Percentiles rank a stretch among this genome's conserved stretches.
These are phyloP conservation scores for Lepidurus apus DNA, from an alignment of 1,140 invertebrate species.

Conservation along the genomic window DNA sequence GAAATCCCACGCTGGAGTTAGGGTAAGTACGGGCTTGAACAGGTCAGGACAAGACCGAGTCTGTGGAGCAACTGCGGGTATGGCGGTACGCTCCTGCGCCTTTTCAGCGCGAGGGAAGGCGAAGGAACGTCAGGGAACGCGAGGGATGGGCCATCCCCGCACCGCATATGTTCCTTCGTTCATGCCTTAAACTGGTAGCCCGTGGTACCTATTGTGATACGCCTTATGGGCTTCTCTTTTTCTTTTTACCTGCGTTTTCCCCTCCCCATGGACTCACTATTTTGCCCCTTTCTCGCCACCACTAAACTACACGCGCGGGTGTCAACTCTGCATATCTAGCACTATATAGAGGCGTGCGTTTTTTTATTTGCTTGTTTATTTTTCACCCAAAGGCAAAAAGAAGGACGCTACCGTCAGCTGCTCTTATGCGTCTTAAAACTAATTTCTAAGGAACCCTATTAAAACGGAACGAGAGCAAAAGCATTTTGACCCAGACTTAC, in stretches of 20 bases:
- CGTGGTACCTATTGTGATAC: slow-evolving; percentile 5
- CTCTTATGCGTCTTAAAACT: too few species aligned
- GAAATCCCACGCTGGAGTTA: background rate
- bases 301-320: background rate
- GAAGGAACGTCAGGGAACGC: too few species aligned
- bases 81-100: slow-evolving; percentile 16
- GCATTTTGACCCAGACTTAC: too few species aligned
- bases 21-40: background rate
- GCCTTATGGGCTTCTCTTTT: background rate
- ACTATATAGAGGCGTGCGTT: background rate
- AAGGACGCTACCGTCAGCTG: too few species aligned
- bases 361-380: too few species aligned
- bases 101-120: background rate
- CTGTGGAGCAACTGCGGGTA: background rate
- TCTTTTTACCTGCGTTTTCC: background rate
- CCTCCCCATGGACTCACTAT: background rate
- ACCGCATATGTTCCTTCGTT: background rate
- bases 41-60: background rate
- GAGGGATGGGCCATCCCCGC: background rate
- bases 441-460: too few species aligned
- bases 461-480: too few species aligned
- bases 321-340: background rate
- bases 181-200: slow-evolving; percentile 16
- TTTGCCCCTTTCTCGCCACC: background rate
- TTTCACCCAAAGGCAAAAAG: too few species aligned